These are phyloP conservation scores for Arenaria interpres DNA, from an alignment of 2,113 vertebrate species.

Conservation along the genomic window DNA sequence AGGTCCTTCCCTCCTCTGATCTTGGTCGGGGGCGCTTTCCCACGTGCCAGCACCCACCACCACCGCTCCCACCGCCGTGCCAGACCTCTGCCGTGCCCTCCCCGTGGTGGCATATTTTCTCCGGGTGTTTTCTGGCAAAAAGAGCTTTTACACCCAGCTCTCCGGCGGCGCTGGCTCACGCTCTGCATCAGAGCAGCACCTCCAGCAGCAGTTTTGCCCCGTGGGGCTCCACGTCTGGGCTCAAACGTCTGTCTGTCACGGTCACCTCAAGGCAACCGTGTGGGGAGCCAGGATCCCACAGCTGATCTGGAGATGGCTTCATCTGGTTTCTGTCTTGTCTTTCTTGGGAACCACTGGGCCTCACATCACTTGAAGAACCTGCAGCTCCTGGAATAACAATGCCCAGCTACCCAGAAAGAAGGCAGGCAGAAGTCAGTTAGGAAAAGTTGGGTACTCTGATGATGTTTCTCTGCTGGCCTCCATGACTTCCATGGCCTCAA, in stretches of 20 bases:
- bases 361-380: neutral
- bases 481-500: neutral
- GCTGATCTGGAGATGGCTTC: neutral
- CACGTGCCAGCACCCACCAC: neutral
- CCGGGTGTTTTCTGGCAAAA: neutral
- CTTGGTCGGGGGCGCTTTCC: neutral
- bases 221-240: accelerated
- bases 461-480: neutral
- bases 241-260: neutral
- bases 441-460: neutral
- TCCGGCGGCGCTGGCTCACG: neutral
- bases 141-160: neutral
- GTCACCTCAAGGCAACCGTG: accelerated
- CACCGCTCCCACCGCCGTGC: accelerated
- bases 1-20: neutral
- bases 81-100: neutral
- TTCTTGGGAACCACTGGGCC: neutral
- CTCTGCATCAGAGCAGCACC: neutral
- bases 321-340: neutral
- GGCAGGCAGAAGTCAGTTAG: neutral
- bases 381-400: neutral
- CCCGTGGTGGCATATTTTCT: neutral
- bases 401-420: neutral
- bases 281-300: neutral
- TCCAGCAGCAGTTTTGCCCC: neutral